Percentiles rank a stretch among this genome's conserved stretches.
Evolutionary conservation across 1,140 invertebrate genomes (phyloP).

Genomic region (Ylistrum balloti): DNA sequence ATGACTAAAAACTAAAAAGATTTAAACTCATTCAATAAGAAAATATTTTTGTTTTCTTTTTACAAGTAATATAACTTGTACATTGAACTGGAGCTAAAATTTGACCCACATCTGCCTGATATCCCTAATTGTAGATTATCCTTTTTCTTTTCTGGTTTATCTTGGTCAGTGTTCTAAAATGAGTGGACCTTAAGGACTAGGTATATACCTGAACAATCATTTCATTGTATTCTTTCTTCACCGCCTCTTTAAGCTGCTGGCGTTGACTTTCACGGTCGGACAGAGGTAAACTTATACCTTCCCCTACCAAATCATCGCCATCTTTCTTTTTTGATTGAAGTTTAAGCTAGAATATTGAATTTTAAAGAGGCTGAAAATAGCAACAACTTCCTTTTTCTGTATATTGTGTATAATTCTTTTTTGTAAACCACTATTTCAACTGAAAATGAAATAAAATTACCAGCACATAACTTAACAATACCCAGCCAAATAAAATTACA

Average conservation of each 20-base stretch:
- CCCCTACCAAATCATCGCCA: neutral
- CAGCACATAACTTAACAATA: neutral
- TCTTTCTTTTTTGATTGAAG: neutral
- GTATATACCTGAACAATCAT: neutral
- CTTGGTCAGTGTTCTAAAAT: no score
- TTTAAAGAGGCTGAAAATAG: neutral
- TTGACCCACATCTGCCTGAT: no score
- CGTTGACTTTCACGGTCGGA: neutral
- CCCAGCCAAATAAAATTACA: neutral
- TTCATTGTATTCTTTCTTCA: constrained; percentile 9
- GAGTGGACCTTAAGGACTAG: no score
- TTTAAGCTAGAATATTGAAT: constrained; percentile 23
- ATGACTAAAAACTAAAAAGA: no score
- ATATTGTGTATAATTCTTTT: neutral
- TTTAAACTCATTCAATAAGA: no score
- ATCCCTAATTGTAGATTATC: no score
- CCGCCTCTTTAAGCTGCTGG: neutral
- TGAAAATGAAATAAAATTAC: neutral
- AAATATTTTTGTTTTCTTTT: no score
- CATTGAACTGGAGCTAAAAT: no score
- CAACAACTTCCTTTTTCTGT: neutral
- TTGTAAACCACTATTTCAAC: neutral
- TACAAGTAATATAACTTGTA: no score
- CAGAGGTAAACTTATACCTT: neutral
- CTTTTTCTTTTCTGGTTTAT: no score